Percentiles rank a stretch among this genome's conserved stretches.
Evolutionary conservation across 1,140 invertebrate species (phyloP).

Genomic region (Manduca sexta): DNA sequence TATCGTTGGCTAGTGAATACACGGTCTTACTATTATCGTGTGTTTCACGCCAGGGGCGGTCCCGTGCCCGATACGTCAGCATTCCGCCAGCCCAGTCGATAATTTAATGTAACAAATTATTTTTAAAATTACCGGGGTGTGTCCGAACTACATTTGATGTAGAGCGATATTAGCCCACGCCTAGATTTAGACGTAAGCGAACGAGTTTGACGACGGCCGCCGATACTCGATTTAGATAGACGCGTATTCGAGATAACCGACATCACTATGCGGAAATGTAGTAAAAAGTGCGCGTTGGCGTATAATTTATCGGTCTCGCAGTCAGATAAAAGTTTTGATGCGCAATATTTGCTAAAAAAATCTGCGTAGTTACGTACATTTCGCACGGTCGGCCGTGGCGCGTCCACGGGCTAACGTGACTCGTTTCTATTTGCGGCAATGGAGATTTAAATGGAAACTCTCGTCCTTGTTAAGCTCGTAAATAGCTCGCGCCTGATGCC

Average conservation of each 20-base stretch:
- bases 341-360: slow-evolving; percentile 31
- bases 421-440: slow-evolving; percentile 50
- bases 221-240: slow-evolving; percentile 56
- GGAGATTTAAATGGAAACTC: slow-evolving; percentile 47
- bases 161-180: slow-evolving; percentile 20
- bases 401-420: slow-evolving; percentile 59
- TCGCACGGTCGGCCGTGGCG: neutral
- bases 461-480: slow-evolving; percentile 30
- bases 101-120: neutral
- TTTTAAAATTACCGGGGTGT: slow-evolving; percentile 7
- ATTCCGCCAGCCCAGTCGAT: neutral
- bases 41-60: no score
- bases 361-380: slow-evolving; percentile 28
- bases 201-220: slow-evolving; percentile 51
- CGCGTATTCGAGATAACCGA: slow-evolving; percentile 45
- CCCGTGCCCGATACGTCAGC: no score
- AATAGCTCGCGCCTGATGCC: slow-evolving; percentile 17
- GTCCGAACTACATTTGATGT: slow-evolving; percentile 5
- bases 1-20: no score
- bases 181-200: slow-evolving; percentile 47
- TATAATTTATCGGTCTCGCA: slow-evolving; percentile 60
- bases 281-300: slow-evolving; percentile 57
- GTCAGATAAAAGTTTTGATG: slow-evolving; percentile 42
- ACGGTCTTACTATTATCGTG: no score
- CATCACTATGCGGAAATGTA: slow-evolving; percentile 65